Evolutionary conservation across 2,797 vertebrate genomes (phyloP), one percentile per base, ranked within the genome.

Genomic region (Danio albolineatus): DNA sequence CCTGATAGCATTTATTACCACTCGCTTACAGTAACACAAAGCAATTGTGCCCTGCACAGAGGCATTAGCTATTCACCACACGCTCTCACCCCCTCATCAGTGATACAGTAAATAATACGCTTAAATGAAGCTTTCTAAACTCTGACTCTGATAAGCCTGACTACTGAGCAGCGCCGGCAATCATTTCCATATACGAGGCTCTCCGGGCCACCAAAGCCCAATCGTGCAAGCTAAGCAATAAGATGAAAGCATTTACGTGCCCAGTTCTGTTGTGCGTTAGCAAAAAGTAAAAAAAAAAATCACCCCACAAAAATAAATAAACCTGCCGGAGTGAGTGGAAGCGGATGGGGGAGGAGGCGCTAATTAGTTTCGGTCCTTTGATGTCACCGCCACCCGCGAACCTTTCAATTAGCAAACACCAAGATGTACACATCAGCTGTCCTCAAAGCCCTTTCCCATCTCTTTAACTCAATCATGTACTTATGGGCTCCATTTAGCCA

Each of bases 331-430:
- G 39, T 60, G 64, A 39, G 57, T 62, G 76, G 53, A 61, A 86
- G 85, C 82, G 83, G 28, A n/a, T 48, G 61, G 54, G 86, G 56
- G 65, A 84, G 75, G 77, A 89, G 86, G 82, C 86, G 77, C 90
- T 93, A 93, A 94, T 94, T 94, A 93, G 91, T 89, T 84, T 83
- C 71, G 86, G 86, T 82, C 85, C 90, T 93, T 93, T 94, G 91
- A 94, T 91, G 92, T 87, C 85, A 81, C 85, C 48, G 65, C 89
- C 90, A 88, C 89, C 87, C 82, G 54, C 46, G 66, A 93, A 93
- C 91, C 92, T 93, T 92, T 92, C 91, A 92, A 92, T 93, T 90
- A 93, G 90, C 82, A 84, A 85, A 87, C 89, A 81, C 85, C 89
- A 66, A 90, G 89, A 91, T 81, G 89, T 88, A 90, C 88, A 87